Evolutionary conservation across 2,113 vertebrate genomes (phyloP).

Genomic region (Addax nasomaculatus): DNA sequence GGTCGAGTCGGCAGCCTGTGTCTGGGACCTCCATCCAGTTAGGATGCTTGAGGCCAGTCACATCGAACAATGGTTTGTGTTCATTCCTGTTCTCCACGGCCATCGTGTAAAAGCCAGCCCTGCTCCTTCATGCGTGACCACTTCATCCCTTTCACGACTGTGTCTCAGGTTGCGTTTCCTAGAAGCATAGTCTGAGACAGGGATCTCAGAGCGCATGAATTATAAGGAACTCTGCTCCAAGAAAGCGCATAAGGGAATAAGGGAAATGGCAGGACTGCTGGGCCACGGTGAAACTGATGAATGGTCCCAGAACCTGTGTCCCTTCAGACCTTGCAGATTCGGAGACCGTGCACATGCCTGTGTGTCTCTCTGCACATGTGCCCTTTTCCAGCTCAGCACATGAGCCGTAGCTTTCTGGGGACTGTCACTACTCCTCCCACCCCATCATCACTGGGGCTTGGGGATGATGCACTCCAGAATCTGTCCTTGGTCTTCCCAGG

Average conservation of each 20-base stretch:
- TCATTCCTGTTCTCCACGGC: background rate
- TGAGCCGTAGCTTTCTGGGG: background rate
- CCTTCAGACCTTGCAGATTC: background rate
- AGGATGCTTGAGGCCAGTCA: background rate
- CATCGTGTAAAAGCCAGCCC: background rate
- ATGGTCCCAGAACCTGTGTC: background rate
- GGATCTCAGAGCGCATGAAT: background rate
- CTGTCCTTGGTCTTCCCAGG: background rate
- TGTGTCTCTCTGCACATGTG: accelerated
- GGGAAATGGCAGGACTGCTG: background rate
- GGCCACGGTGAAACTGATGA: background rate
- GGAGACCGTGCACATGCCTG: accelerated
- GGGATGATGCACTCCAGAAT: background rate
- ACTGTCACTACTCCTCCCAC: no score
- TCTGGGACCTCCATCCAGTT: background rate
- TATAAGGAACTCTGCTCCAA: background rate
- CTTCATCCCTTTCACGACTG: background rate
- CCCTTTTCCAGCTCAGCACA: background rate
- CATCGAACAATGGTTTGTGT: background rate
- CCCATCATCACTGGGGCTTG: background rate
- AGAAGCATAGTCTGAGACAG: background rate
- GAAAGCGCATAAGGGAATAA: background rate
- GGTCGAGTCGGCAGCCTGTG: no score
- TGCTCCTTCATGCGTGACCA: background rate
- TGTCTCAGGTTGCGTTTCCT: background rate